Base-by-base conservation (phyloP, 2,888 invertebrate species). In the Rhabditoides inermis region DNA sequence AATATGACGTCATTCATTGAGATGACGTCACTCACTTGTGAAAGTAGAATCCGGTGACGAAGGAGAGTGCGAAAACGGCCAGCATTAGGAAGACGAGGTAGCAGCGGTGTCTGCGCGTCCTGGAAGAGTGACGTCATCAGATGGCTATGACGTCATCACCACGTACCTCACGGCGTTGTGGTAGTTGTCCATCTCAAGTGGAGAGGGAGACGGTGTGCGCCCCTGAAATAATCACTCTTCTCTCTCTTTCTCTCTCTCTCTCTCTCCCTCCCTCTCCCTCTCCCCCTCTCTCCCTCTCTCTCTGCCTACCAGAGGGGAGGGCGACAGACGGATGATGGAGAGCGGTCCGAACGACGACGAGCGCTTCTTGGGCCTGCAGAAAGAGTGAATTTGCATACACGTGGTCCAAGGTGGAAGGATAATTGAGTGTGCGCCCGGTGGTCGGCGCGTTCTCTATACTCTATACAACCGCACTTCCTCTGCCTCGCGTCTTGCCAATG, bases 271-370 rank as follows among this genome's bases (percentile, higher is more conserved):
- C n/a, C n/a, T n/a, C n/a, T n/a, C n/a, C n/a, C n/a, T n/a, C n/a
- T n/a, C n/a, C n/a, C n/a, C n/a, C n/a, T n/a, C n/a, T n/a, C n/a
- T n/a, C n/a, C n/a, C n/a, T n/a, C n/a, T n/a, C n/a, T n/a, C n/a
- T n/a, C n/a, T n/a, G n/a, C n/a, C n/a, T n/a, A n/a, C 65, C 35
- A 67, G 42, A 26, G 67, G 67, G 18, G 67, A 67, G 39, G 67
- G 67, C 5, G 67, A 65, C n/a, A 67, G 56, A 45, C 67, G 60
- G 42, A 67, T 65, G 47, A 67, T 65, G 15, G 67, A 67, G 10
- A 67, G 60, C 7, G 67, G 67, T 15, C 67, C 67, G 49, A 67
- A 67, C 6, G 67, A 67, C 2, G 65, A 65, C 28, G 63, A 60
- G 52, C 67, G 55, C 58, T 67, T 67, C 53, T 67, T 61, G 45